Base-by-base conservation (phyloP, 2,113 vertebrate species). In the Prolemur simus region DNA sequence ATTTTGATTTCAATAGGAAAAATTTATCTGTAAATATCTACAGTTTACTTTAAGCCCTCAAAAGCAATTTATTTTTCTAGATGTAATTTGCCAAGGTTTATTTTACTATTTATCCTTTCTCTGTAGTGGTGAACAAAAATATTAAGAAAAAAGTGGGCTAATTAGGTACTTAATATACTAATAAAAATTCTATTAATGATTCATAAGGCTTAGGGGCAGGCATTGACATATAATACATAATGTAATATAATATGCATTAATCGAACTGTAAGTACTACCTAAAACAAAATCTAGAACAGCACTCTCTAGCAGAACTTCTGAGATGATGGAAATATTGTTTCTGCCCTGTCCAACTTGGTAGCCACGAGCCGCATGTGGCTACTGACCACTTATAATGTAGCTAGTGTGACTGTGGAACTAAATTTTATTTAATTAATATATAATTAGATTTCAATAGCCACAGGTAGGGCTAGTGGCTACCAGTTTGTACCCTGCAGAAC, bases 31-130 rank as follows among this genome's bases (percentile, higher is more conserved):
- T 77, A 88, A 63, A 54, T 52, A 92, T 84, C 27, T 82, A 93
- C 17, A 87, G 4, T 77, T 94, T 20, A 91, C 47, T 92, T 93
- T 96, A 94, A 83, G 47, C 34, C 34, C 45, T 95, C 42, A 69
- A 80, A 96, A 93, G 21, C 45, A 85, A 63, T 76, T 91, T 3
- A 4, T 68, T 95, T 85, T 96, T 93, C 45, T 92, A 60, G 21
- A 77, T 74, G 34, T 76, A 77, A 90, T 58, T 78, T 92, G 9
- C 34, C 74, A 87, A 42, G 49, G 81, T 84, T 78, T 91, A 87
- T 74, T 86, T 83, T 78, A 93, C 56, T 82, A 93, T 66, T 95
- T 89, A 64, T 77, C 32, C 18, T 95, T 96, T 85, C 32, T 94
- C n/a, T 80, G 10, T 18, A 90, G 47, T 39, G 39, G 6, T 91